Base-by-base conservation (phyloP, 64 coral and sea anemone genomes). In the Platygyra sinensis region DNA sequence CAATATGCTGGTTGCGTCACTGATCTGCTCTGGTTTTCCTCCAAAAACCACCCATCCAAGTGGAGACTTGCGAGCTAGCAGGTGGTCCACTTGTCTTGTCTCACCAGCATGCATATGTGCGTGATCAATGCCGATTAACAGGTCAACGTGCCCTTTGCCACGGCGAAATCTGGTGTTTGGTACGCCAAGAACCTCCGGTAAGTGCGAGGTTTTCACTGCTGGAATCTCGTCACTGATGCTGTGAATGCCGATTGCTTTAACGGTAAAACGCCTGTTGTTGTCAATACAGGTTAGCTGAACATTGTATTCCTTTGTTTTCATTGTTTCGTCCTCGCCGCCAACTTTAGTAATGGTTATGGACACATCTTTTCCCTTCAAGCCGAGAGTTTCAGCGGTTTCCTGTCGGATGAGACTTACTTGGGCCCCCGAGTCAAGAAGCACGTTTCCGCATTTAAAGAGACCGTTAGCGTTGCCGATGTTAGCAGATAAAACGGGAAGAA, bases 31-130 rank as follows among this genome's bases (percentile, higher is more conserved):
- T 18, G 55, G 30, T 52, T 31, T 67, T 33, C 86, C 87, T 52
- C 87, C 62, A 78, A 90, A 90, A 0, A 86, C 81, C 18, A 81
- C 80, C 93, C 82, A 78, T 64, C 87, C 93, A 10, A 94, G 63
- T 38, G 80, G 90, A 32, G 80, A 64, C 13, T 77, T 62, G 36
- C 72, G 27, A 39, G 60, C 73, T 76, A 92, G 32, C 16, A 65
- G n/a, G 25, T 86, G 12, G 17, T 42, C 57, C 20, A 42, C 77
- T 20, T 89, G 77, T 76, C 82, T 89, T 1, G 42, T 83, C 27
- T 79, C 60, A 10, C 59, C 92, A 17, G 62, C 83, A 20, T 73
- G 85, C 29, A 91, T 30, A 22, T 82, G 10, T 29, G 79, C 80
- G 15, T 91, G 89, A 54, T 91, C 89, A 39, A 36, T 36, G 33